Percentiles rank a stretch among this genome's conserved stretches.
phyloP scores from a whole-genome alignment of 1,140 invertebrate genomes.

The Coenobita brevimanus region DNA sequence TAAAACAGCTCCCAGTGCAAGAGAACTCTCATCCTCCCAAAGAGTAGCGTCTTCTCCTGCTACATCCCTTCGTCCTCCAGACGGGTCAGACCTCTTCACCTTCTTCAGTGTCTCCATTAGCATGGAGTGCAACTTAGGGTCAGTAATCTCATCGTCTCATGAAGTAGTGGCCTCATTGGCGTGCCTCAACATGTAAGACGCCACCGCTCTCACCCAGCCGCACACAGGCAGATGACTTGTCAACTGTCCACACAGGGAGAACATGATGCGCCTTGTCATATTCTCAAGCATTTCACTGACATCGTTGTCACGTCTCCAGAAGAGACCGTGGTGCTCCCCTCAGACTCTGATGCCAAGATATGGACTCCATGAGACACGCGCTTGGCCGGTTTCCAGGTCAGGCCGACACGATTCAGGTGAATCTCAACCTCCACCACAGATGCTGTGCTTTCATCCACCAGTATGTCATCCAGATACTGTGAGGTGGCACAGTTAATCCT shows the following conservation, averaged over 20 bases:
- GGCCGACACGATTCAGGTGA: no score
- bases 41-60: not conserved
- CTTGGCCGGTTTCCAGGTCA: not conserved
- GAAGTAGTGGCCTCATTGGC: no score
- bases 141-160: no score
- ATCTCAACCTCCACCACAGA: no score
- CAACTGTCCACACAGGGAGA: conserved; percentile 36
- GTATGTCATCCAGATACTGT: no score
- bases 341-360: not conserved
- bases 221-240: no score
- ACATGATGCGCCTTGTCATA: not conserved
- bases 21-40: not conserved
- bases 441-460: no score
- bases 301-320: conserved; percentile 2
- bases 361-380: not conserved
- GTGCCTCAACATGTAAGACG: conserved; percentile 24
- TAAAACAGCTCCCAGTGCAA: not conserved
- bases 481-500: conserved; percentile 3
- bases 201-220: conserved; percentile 30
- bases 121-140: no score
- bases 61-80: no score
- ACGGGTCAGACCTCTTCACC: not conserved
- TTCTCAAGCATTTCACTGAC: not conserved
- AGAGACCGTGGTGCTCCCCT: not conserved
- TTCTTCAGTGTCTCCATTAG: not conserved